Percentiles rank a stretch among this genome's conserved stretches.
These are phyloP conservation scores for Gorsachius goisagi DNA, from an alignment of 2,113 vertebrate species.

Conservation along the genomic window DNA sequence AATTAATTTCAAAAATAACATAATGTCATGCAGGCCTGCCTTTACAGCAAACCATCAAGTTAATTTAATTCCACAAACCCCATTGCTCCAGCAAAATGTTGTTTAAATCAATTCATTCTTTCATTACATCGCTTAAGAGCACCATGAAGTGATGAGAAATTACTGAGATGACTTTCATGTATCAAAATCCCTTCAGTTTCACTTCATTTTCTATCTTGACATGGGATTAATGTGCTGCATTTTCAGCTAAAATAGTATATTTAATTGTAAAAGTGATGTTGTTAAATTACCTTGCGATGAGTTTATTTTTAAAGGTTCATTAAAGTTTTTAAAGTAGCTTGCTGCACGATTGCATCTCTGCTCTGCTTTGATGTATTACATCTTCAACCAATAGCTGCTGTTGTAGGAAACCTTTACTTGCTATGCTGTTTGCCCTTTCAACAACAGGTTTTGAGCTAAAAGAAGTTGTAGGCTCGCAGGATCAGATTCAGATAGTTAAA, in stretches of 20 bases:
- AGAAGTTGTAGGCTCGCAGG: neutral
- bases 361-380: slow-evolving; percentile 62
- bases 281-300: slow-evolving; percentile 77
- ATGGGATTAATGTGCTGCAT: slow-evolving; percentile 71
- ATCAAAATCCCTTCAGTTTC: slow-evolving; percentile 72
- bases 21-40: slow-evolving; percentile 62
- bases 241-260: slow-evolving; percentile 72
- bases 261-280: slow-evolving; percentile 76
- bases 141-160: slow-evolving; percentile 71
- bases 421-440: neutral
- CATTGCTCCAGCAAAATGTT: slow-evolving; percentile 71
- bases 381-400: neutral
- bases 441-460: neutral
- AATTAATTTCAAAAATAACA: slow-evolving; percentile 76
- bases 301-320: slow-evolving; percentile 78
- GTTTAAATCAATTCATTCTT: slow-evolving; percentile 79
- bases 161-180: slow-evolving; percentile 66
- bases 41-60: slow-evolving; percentile 70
- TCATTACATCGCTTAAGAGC: slow-evolving; percentile 71
- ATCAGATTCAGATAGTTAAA: neutral
- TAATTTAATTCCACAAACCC: slow-evolving; percentile 79
- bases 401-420: slow-evolving; percentile 22
- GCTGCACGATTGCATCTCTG: slow-evolving; percentile 54
- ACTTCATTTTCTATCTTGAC: slow-evolving; percentile 71
- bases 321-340: slow-evolving; percentile 71